phyloP scores from a whole-genome alignment of 2,888 invertebrate genomes.

The Himalopsyche tibetana region DNA sequence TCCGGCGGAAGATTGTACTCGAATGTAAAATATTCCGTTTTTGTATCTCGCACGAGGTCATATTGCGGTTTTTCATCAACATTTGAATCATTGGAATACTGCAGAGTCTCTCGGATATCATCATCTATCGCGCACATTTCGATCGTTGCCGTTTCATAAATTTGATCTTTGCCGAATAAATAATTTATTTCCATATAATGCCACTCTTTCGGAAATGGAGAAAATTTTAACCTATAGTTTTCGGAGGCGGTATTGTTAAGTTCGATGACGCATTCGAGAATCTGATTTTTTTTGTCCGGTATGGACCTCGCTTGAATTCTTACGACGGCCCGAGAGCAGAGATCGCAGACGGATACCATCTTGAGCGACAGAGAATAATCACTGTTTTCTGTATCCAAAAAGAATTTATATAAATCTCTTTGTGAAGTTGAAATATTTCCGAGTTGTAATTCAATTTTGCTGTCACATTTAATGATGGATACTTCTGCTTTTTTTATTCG shows the following conservation, averaged over 20 bases:
- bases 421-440: constrained; percentile 68
- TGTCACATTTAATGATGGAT: constrained; percentile 71
- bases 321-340: constrained; percentile 72
- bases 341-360: constrained; percentile 71
- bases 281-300: constrained; percentile 75
- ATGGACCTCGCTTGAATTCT: constrained; percentile 76
- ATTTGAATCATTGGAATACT: no score
- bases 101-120: no score
- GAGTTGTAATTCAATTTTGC: constrained; percentile 69
- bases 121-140: no score
- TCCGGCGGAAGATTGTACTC: constrained; percentile 83
- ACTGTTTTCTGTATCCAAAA: constrained; percentile 70
- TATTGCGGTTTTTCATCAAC: background rate
- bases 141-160: background rate
- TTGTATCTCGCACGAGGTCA: constrained; percentile 78
- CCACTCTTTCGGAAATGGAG: constrained; percentile 78
- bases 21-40: constrained; percentile 85
- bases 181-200: constrained; percentile 77
- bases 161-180: constrained; percentile 67
- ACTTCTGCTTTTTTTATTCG: constrained; percentile 76
- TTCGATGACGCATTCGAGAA: constrained; percentile 72
- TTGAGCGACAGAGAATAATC: constrained; percentile 69
- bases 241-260: constrained; percentile 69
- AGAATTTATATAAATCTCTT: constrained; percentile 75
- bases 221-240: constrained; percentile 73